A percentile compares a stretch with the other conserved stretches of the same genome.
phyloP scores from a whole-genome alignment of 1,140 invertebrate species.

The Parasteatoda tepidariorum region DNA sequence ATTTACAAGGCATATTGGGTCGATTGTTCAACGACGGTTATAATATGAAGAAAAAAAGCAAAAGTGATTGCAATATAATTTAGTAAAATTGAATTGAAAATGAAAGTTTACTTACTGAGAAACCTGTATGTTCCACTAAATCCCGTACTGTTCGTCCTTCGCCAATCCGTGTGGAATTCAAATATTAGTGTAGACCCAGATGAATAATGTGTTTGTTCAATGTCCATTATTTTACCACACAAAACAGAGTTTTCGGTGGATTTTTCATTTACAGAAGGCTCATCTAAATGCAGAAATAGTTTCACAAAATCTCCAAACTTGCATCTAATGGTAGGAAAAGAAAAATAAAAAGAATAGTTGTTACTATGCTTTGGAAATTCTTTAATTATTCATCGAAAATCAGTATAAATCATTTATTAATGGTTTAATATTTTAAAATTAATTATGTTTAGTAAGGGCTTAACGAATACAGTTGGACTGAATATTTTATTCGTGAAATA shows the following conservation, averaged over 20 bases:
- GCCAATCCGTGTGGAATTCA: conserved; percentile 80
- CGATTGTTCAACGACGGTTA: no score
- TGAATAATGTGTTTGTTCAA: conserved; percentile 83
- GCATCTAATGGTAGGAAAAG: conserved; percentile 73
- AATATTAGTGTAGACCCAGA: conserved; percentile 82
- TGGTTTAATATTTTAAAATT: no score
- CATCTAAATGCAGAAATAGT: conserved; percentile 79
- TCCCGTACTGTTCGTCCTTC: conserved; percentile 76
- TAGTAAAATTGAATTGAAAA: no score
- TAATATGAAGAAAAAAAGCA: no score
- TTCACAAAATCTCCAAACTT: conserved; percentile 81
- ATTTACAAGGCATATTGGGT: no score
- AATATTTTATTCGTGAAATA: no score
- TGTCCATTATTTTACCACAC: conserved; percentile 77
- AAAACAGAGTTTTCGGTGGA: conserved; percentile 80
- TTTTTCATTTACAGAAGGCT: conserved; percentile 80
- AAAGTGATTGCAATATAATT: no score
- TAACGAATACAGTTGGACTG: no score
- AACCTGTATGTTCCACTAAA: conserved; percentile 84
- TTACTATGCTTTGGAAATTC: neutral
- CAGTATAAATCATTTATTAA: no score
- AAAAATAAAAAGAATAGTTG: neutral
- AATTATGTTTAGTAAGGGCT: no score
- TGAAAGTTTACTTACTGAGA: conserved; percentile 74
- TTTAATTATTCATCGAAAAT: neutral